A percentile compares a stretch with the other conserved stretches of the same genome.
Conservation (phyloP, 2,797 vertebrate genomes). For the Gymnodraco acuticeps region DNA sequence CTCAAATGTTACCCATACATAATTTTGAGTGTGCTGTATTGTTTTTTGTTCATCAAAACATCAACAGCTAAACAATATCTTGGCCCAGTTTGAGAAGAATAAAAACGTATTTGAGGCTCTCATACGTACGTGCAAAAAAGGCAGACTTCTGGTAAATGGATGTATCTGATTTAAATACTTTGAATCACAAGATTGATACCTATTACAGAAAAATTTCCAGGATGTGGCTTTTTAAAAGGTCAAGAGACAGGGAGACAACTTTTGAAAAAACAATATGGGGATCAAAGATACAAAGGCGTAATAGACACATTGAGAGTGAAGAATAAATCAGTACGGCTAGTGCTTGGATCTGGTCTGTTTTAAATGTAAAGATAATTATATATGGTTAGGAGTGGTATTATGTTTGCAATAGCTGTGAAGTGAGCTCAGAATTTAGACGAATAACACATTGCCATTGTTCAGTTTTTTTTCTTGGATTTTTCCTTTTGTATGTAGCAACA, state of each 20-base stretch:
- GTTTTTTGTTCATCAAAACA: neutral
- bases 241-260: neutral
- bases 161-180: conserved; percentile 2
- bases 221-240: neutral
- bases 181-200: neutral
- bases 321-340: neutral
- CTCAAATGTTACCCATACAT: too few relatives aligned
- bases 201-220: conserved; percentile 3
- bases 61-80: neutral
- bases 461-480: too few relatives aligned
- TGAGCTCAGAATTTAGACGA: neutral
- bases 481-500: too few relatives aligned
- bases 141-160: conserved; percentile 4
- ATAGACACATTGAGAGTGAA: neutral
- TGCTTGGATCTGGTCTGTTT: neutral
- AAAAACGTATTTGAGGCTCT: neutral
- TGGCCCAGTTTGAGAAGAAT: neutral
- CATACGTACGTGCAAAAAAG: neutral
- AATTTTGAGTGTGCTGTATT: neutral
- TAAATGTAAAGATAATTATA: neutral
- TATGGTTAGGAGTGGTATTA: neutral
- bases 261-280: neutral
- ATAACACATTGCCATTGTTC: neutral
- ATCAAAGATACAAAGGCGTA: neutral
- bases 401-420: neutral